Evolutionary conservation across 2,797 vertebrate species (phyloP).

Genomic region (Rhynchotus rufescens): DNA sequence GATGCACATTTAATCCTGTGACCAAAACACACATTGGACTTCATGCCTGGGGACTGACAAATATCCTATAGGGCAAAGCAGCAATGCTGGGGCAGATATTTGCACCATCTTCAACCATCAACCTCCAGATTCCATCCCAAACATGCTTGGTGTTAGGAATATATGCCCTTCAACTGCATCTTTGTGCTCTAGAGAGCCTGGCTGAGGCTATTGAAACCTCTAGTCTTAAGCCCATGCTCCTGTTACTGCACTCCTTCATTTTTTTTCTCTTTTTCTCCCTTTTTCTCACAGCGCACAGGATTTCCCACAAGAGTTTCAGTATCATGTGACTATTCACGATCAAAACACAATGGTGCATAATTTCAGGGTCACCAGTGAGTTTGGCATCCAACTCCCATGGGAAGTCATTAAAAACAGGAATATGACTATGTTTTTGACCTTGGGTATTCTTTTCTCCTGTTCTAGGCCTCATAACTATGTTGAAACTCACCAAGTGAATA

Average conservation of each 20-base stretch:
- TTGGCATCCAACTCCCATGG: background rate
- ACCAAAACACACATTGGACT: background rate
- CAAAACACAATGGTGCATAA: background rate
- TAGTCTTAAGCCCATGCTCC: background rate
- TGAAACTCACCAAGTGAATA: background rate
- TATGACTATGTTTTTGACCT: background rate
- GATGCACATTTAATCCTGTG: fast-evolving
- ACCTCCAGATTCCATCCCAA: background rate
- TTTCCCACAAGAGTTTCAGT: background rate
- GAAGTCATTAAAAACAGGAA: background rate
- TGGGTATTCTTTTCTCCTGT: background rate
- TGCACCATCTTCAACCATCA: background rate
- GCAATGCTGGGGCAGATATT: fast-evolving
- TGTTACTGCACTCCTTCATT: background rate
- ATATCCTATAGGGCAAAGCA: background rate
- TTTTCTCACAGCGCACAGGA: background rate
- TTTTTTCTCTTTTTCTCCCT: background rate
- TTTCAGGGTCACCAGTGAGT: background rate
- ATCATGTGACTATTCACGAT: background rate
- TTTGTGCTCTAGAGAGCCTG: background rate
- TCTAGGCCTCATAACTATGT: background rate
- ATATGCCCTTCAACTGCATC: background rate
- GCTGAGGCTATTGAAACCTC: background rate
- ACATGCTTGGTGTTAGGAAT: fast-evolving
- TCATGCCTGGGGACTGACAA: background rate